Evolutionary conservation across 2,797 vertebrate genomes (phyloP).

Genomic region (Sarcoramphus papa): DNA sequence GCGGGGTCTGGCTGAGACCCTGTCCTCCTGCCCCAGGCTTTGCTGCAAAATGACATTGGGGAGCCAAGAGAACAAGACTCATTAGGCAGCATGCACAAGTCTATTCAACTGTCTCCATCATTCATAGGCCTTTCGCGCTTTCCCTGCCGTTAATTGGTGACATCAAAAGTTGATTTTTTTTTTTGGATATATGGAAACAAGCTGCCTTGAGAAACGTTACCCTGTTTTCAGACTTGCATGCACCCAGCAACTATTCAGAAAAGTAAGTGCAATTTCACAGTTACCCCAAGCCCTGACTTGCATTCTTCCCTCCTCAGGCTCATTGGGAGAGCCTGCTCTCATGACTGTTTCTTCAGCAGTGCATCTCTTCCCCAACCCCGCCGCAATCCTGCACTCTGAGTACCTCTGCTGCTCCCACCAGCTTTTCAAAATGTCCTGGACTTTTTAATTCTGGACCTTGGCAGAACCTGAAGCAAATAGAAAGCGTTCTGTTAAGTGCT

Average conservation of each 20-base stretch:
- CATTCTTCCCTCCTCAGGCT: background rate
- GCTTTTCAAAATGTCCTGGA: background rate
- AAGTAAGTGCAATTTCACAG: background rate
- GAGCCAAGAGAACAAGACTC: background rate
- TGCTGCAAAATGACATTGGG: background rate
- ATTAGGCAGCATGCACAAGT: background rate
- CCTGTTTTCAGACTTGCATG: background rate
- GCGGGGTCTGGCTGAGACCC: background rate
- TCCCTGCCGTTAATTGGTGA: background rate
- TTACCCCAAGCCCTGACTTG: background rate
- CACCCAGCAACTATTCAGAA: background rate
- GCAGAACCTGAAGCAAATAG: background rate
- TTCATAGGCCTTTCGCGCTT: background rate
- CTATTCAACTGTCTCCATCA: background rate
- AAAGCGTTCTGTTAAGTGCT: background rate
- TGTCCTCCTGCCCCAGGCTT: background rate
- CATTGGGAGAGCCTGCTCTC: background rate
- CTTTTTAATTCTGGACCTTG: background rate
- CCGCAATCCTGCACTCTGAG: rapidly evolving
- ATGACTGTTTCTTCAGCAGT: rapidly evolving
- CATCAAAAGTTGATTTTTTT: background rate
- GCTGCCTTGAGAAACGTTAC: background rate
- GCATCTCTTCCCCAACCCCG: background rate
- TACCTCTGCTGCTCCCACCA: background rate
- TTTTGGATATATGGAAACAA: background rate